phyloP scores from a whole-genome alignment of 2,888 invertebrate genomes.

The Deilephila elpenor region DNA sequence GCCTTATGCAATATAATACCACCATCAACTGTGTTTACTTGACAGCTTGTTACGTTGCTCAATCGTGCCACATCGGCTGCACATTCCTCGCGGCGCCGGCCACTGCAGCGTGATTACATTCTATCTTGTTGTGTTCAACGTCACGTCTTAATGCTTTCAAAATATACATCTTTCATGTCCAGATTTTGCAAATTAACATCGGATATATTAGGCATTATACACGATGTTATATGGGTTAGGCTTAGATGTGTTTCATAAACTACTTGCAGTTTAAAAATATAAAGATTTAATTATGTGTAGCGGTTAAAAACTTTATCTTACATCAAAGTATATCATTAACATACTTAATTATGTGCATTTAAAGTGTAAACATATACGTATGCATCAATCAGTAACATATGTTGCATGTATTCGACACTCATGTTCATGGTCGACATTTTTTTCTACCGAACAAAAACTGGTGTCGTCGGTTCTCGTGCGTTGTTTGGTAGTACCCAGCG shows the following conservation, averaged over 20 bases:
- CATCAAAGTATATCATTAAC: no score
- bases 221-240: neutral
- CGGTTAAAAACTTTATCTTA: neutral
- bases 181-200: neutral
- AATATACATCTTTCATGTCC: slow-evolving; percentile 3
- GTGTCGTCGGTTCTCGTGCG: neutral
- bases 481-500: neutral
- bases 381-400: neutral
- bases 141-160: slow-evolving; percentile 1
- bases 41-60: slow-evolving; percentile 30
- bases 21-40: slow-evolving; percentile 34
- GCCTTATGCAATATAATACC: slow-evolving; percentile 31
- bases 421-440: neutral
- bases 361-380: neutral
- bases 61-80: neutral
- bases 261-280: neutral
- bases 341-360: neutral
- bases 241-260: neutral
- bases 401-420: neutral
- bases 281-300: neutral
- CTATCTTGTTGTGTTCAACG: neutral
- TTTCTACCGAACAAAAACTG: neutral
- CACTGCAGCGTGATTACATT: slow-evolving; percentile 3
- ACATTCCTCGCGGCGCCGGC: slow-evolving; percentile 6
- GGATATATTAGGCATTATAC: neutral